Evolutionary conservation across 2,888 invertebrate genomes (phyloP), one percentile per base, ranked within the genome.

Genomic region (Dromius quadrimaculatus): DNA sequence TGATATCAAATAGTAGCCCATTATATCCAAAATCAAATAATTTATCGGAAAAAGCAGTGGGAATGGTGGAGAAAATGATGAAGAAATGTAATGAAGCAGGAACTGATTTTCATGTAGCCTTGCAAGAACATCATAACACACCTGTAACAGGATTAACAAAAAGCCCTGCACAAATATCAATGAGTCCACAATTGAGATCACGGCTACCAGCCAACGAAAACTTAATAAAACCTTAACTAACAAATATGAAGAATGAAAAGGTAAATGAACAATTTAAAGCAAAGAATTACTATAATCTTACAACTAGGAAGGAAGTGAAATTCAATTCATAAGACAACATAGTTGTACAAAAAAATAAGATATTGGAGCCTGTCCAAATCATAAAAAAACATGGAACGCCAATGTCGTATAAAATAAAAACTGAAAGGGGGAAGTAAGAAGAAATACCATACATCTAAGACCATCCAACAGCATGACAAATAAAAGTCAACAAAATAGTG

Each of bases 21-120:
- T 50, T 11, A 2, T 69, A 61, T 47, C 59, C 62, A 0, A 59
- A 71, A 50, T 47, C 50, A 15, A 72, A 75, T 69, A 73, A 72
- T 4, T 36, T 72, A 6, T 72, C 73, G 9, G 71, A 74, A 36
- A 66, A 66, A 43, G 61, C 15, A 15, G 61, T 61, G 11, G 32
- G 34, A 19, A 70, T 45, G 15, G 62, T 13, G 17, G 62, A 70
- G 45, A 6, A 38, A 2, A 59, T 70, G 13, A 43, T 70, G 6
- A 70, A 63, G 28, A 70, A 70, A 59, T 57, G 68, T 32, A 15
- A 11, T 1, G 38, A 64, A 6, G 38, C 22, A 23, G 45, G 63
- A n/a, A 1, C 17, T 22, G 62, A 72, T 1, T 19, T 61, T 59
- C n/a, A 34, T 34, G 8, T 34, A 4, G 34, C 8, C n/a, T 11